These are phyloP conservation scores for Pedionomus torquatus DNA, from an alignment of 2,113 vertebrate species.

Conservation along the genomic window DNA sequence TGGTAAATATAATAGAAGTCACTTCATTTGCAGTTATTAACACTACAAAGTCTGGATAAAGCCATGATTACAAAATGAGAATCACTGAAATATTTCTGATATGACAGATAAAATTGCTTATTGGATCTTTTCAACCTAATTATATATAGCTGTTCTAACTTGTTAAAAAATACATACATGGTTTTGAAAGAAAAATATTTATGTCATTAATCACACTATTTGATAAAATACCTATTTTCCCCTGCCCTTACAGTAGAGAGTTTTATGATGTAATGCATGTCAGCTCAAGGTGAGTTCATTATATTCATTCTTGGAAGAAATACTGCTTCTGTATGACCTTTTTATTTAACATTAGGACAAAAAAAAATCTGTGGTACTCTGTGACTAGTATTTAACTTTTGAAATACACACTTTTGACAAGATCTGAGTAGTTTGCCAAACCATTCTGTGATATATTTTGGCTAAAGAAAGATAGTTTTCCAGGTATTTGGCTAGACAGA, in stretches of 20 bases:
- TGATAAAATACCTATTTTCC: not conserved
- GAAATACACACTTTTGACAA: not conserved
- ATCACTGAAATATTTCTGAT: not conserved
- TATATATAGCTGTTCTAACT: not conserved
- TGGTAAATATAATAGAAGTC: not conserved
- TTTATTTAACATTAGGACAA: not conserved
- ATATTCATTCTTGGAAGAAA: not conserved
- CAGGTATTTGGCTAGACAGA: slow-evolving; percentile 1
- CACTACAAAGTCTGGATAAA: not conserved
- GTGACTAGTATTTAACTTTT: not conserved
- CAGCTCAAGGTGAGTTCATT: not conserved
- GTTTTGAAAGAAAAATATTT: not conserved
- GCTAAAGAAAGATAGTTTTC: not conserved
- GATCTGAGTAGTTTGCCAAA: not conserved
- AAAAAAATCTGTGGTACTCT: not conserved
- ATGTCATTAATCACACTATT: not conserved
- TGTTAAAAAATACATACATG: not conserved
- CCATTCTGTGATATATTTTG: slow-evolving; percentile 2
- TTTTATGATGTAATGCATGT: not conserved
- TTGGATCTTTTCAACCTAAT: not conserved
- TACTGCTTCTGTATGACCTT: not conserved
- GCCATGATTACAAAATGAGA: not conserved
- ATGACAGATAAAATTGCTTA: not conserved
- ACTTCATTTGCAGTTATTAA: not conserved
- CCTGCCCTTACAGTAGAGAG: not conserved